Conservation (phyloP, 1,140 invertebrate species). For the Drosophila neocordata region DNA sequence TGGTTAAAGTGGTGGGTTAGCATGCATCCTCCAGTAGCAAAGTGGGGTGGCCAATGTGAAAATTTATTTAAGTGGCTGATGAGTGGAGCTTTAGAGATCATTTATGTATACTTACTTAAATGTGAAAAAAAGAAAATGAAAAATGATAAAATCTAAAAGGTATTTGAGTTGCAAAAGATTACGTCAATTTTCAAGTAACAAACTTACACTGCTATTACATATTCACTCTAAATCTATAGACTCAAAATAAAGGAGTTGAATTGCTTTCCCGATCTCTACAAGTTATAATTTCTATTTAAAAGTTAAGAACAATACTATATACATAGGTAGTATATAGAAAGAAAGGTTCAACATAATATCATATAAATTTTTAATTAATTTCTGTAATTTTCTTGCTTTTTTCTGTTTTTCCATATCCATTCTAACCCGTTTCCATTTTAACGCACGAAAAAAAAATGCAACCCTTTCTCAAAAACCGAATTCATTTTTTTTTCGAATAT, state of each 20-base stretch:
- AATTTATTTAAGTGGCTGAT: neutral
- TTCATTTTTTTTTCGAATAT: slow-evolving; percentile 6
- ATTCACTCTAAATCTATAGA: too few species aligned
- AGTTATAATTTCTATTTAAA: too few species aligned
- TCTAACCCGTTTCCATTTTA: neutral
- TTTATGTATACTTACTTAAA: neutral
- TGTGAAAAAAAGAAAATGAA: neutral
- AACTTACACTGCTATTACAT: too few species aligned
- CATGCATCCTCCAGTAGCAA: neutral
- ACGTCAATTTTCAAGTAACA: too few species aligned
- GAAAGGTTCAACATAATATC: neutral
- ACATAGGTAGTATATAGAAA: too few species aligned
- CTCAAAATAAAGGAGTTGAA: too few species aligned
- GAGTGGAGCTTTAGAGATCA: slow-evolving; percentile 1
- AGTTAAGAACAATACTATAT: too few species aligned
- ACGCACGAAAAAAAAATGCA: neutral
- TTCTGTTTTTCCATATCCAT: neutral
- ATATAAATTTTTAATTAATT: neutral
- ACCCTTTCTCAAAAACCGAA: slow-evolving; percentile 9
- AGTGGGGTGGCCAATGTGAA: neutral
- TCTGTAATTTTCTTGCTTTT: slow-evolving; percentile 20
- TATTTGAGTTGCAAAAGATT: too few species aligned
- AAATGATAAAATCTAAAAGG: too few species aligned
- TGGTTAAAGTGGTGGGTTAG: neutral
- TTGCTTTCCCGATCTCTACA: too few species aligned